phyloP scores from a whole-genome alignment of 2,888 invertebrate genomes.

The Busseola fusca region DNA sequence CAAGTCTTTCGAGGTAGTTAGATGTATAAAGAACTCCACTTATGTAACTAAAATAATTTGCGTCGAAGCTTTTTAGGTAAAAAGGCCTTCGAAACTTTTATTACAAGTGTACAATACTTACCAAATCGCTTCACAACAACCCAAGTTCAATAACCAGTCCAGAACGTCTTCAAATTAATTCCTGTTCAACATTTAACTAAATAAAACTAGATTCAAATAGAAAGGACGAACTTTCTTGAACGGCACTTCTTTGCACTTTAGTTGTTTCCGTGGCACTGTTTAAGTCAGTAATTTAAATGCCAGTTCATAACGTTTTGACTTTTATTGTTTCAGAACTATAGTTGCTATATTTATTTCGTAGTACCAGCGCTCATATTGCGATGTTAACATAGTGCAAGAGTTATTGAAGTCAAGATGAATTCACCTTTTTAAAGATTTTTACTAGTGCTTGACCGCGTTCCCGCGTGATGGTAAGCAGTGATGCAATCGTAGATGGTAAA shows the following conservation, averaged over 20 bases:
- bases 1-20: background rate
- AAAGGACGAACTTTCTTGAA: conserved; percentile 44
- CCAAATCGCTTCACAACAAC: conserved; percentile 25
- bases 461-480: too few relatives aligned
- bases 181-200: conserved; percentile 43
- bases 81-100: conserved; percentile 10
- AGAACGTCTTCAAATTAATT: conserved; percentile 51
- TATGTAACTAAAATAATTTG: background rate
- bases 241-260: conserved; percentile 43
- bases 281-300: conserved; percentile 36
- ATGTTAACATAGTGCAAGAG: background rate
- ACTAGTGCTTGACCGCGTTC: too few relatives aligned
- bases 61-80: conserved; percentile 7
- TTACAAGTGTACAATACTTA: conserved; percentile 20
- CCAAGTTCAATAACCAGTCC: conserved; percentile 28
- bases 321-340: conserved; percentile 5
- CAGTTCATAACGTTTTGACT: conserved; percentile 11
- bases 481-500: too few relatives aligned
- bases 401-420: background rate
- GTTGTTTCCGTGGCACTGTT: conserved; percentile 44
- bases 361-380: background rate
- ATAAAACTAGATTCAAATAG: conserved; percentile 57
- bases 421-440: background rate
- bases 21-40: background rate
- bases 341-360: background rate